A percentile compares a stretch with the other conserved stretches of the same genome.
phyloP scores from a whole-genome alignment of 2,888 invertebrate genomes.

The Cecidostiba fungosa region DNA sequence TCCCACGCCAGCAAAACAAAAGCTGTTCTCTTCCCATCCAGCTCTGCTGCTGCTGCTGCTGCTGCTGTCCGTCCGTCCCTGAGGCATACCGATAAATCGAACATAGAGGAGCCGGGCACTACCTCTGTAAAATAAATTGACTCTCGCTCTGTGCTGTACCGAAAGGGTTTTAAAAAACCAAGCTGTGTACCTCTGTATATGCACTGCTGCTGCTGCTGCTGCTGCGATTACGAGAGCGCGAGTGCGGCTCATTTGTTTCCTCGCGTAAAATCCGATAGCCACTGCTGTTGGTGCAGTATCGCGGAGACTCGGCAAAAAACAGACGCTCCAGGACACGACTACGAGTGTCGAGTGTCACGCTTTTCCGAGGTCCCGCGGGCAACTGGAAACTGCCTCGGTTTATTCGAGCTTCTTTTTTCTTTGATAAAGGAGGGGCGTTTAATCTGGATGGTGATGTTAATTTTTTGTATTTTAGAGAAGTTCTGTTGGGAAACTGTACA shows the following conservation, averaged over 20 bases:
- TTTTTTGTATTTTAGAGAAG: neutral
- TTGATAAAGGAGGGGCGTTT: neutral
- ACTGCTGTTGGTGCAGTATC: conserved; percentile 59
- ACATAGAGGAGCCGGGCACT: conserved; percentile 57
- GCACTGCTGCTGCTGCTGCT: neutral
- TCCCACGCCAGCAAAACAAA: conserved; percentile 61
- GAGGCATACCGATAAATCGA: conserved; percentile 64
- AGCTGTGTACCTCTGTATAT: neutral
- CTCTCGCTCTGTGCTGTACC: conserved; percentile 24
- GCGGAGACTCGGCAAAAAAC: conserved; percentile 7
- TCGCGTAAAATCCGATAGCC: conserved; percentile 72
- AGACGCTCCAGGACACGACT: neutral
- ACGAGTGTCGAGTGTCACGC: conserved; percentile 53
- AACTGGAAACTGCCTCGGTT: conserved; percentile 31
- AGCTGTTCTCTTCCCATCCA: conserved; percentile 38
- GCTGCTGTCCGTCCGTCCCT: conserved; percentile 38
- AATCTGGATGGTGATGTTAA: conserved; percentile 36
- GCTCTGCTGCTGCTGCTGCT: neutral
- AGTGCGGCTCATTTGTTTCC: conserved; percentile 73
- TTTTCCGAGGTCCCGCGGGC: conserved; percentile 26
- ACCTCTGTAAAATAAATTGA: conserved; percentile 68
- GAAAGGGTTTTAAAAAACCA: conserved; percentile 1
- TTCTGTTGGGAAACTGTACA: too few species aligned
- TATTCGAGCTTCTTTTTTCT: conserved; percentile 19
- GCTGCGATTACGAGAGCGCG: conserved; percentile 66